Evolutionary conservation across 2,888 invertebrate genomes (phyloP), one percentile per base, ranked within the genome.

Genomic region (Barypeithes pellucidus): DNA sequence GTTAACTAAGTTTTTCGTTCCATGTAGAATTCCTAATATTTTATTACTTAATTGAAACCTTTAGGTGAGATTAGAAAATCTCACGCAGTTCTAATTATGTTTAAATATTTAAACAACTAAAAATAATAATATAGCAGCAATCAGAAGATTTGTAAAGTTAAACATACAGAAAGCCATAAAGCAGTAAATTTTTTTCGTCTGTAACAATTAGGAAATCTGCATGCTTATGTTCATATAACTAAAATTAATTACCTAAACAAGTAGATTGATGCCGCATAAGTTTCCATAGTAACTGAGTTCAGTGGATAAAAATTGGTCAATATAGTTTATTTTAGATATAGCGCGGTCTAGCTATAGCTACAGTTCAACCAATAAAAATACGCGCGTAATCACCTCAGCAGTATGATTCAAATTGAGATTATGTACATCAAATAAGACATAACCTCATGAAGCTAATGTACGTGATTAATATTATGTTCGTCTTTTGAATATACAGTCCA

Each of bases 71-170:
- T 45, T 18, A 45, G 18, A n/a, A 8, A 8, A 5, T 1, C 5
- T 45, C 8, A 45, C 16, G 3, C 43, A 16, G 18, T 16, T 16
- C 16, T 45, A 45, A 14, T 16, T 45, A 45, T 14, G 4, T n/a
- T 39, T 39, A 39, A n/a, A 16, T 45, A 45, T 45, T 45, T 16
- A 45, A 45, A 45, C 8, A 45, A 45, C 16, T 45, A 18, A 16
- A 5, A 14, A 14, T 39, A 8, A 39, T 16, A 16, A 16, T 16
- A 45, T 45, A 45, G 14, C 16, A 16, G 16, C 43, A 8, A 45
- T 16, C 16, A 45, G 16, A 45, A 8, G 43, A 45, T 16, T 16
- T 16, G 16, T 14, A 8, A 45, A 18, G 7, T 16, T 45, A 45
- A 45, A 45, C 7, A 45, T 3, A 16, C 43, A 16, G 18, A 3